Base-by-base conservation (phyloP, 2,113 vertebrate genomes). In the Geococcyx californianus region DNA sequence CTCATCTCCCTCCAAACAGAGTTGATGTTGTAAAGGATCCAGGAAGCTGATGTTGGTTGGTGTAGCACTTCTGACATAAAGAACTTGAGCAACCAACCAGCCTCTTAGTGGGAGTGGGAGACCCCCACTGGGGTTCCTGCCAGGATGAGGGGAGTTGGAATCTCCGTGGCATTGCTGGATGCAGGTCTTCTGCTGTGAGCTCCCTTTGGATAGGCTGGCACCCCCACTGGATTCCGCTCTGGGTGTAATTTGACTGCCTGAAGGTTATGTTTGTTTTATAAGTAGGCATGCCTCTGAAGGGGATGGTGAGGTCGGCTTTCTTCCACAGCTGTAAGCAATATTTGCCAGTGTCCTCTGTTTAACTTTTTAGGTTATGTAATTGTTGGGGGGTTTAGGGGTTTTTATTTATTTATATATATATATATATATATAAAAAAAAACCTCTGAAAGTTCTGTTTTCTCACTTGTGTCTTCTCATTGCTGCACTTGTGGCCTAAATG, bases 341-440 rank as follows among this genome's bases (percentile, higher is more conserved):
- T 75, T 89, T 91, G 81, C 79, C 87, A 69, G 49, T 49, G 75
- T 82, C 84, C 79, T 93, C 70, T 90, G 62, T 49, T 90, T 83
- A 85, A 66, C 82, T 74, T 82, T 11, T n/a, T 51, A 51, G 38
- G 18, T 83, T 90, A 80, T 85, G 63, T 83, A 83, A 63, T 77
- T 24, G 15, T 17, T 76, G 38, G 29, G n/a, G 49, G 49, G 49
- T 23, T 23, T 10, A n/a, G n/a, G n/a, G n/a, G 47, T 49, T 49
- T 51, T 51, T 51, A 24, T 51, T 12, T 25, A 23, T 23, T 49
- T 49, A 21, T 49, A 47, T 20, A 19, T 47, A 47, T 47, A 19
- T 47, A 47, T 67, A 67, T 47, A 25, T 33, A 4, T 45, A 21
- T 14, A 54, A 25, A 17, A 33, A 59, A n/a, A 77, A 85, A 16